Base-by-base conservation (phyloP, 2,113 vertebrate species). In the Rattus rattus region DNA sequence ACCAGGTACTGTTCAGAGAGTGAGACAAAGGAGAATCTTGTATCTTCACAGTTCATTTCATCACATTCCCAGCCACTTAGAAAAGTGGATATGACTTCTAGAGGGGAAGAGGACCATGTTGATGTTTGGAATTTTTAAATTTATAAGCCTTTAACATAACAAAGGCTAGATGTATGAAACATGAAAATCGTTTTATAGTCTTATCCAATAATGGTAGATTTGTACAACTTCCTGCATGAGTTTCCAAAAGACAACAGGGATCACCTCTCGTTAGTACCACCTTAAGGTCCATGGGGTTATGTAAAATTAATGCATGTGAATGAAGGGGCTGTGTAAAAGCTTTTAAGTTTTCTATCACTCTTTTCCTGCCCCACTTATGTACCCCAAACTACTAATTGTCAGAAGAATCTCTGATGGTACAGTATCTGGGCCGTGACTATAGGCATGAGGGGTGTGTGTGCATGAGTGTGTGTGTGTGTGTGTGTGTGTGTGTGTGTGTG, bases 61-160 rank as follows among this genome's bases (percentile, higher is more conserved):
- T 92, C 0, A 1, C 83, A 36, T 9, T 47, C 13, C 10, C 36
- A 0, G 8, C 12, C 69, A 96, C 43, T 94, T 87, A 69, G 85
- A 11, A 43, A 81, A 49, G 52, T 90, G 75, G 33, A 65, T 92
- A 30, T 89, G 54, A 91, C 59, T 90, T 96, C 13, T 28, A 26
- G 7, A 3, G 39, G 24, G 16, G 87, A 89, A 79, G 33, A 80
- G 7, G 19, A 63, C 24, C 59, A 7, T 94, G 94, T 67, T 90
- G 91, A 94, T 70, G 90, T 93, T 97, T 96, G 97, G 90, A 96
- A 95, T 92, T 14, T 86, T 95, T 95, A 93, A 96, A 90, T 95
- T 90, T 96, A 67, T 39, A 96, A 88, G 5, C 85, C 3, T 94
- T 97, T 98, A 92, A 54, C 65, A 11, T 96, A 91, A 86, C 76